Conservation (phyloP, 2,113 vertebrate species). For the Bubo blakistoni region DNA sequence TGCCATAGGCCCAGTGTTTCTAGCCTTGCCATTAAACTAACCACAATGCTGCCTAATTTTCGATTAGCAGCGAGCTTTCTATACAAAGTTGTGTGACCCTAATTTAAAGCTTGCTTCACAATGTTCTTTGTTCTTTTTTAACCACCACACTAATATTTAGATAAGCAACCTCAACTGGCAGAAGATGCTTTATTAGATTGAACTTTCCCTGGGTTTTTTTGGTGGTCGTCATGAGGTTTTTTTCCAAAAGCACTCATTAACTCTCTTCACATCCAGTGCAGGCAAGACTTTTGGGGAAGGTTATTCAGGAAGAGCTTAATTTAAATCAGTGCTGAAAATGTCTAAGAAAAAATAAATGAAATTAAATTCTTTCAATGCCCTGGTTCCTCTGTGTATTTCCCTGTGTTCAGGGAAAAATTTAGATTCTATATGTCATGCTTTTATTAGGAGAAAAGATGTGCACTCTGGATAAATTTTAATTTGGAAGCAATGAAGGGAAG, state of each 20-base stretch:
- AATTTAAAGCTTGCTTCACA: slow-evolving; percentile 55
- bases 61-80: slow-evolving; percentile 51
- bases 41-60: slow-evolving; percentile 72
- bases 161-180: slow-evolving; percentile 48
- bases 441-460: neutral
- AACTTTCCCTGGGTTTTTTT: neutral
- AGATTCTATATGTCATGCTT: neutral
- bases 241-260: neutral
- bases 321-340: neutral
- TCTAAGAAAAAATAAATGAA: neutral
- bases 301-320: neutral
- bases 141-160: slow-evolving; percentile 59
- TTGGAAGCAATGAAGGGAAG: neutral
- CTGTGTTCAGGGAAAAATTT: neutral
- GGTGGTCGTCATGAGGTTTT: fast-evolving
- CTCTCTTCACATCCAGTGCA: neutral
- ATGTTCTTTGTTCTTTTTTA: slow-evolving; percentile 52
- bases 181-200: neutral
- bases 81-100: slow-evolving; percentile 33
- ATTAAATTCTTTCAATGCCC: neutral
- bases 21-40: slow-evolving; percentile 72
- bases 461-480: neutral
- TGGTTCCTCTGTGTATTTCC: neutral
- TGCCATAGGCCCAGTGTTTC: slow-evolving; percentile 66
- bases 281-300: neutral